Evolutionary conservation across 2,797 vertebrate genomes (phyloP).

Genomic region (Prunella strophiata): DNA sequence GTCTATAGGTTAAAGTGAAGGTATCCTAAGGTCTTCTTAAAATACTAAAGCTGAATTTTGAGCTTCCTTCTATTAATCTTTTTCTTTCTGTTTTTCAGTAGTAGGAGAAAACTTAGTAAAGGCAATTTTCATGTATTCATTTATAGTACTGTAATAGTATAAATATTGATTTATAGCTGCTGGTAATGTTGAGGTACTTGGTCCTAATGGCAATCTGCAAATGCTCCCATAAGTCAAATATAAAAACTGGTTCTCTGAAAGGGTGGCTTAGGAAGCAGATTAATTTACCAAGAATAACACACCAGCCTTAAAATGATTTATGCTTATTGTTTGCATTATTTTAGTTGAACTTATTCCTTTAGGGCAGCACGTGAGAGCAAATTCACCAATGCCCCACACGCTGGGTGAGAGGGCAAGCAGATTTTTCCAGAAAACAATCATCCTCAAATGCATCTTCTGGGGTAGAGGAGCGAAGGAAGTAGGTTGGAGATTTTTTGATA

Average conservation of each 20-base stretch:
- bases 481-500: background rate
- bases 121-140: background rate
- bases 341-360: background rate
- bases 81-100: background rate
- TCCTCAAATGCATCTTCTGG: background rate
- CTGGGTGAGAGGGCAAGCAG: background rate
- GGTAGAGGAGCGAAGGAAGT: background rate
- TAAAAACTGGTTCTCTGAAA: background rate
- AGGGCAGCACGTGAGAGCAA: fast-evolving
- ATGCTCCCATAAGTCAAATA: background rate
- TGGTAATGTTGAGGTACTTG: background rate
- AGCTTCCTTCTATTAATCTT: background rate
- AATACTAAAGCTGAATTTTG: background rate
- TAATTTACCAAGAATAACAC: background rate
- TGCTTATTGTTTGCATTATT: background rate
- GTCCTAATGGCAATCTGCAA: background rate
- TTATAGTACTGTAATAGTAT: background rate
- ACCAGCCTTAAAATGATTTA: background rate
- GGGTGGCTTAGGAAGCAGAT: background rate
- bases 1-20: background rate
- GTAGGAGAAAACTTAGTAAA: background rate
- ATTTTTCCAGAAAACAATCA: background rate
- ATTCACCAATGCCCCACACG: background rate
- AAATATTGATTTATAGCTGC: background rate
- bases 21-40: background rate